These are phyloP conservation scores for Ptychobarbus kaznakovi DNA, from an alignment of 2,797 vertebrate genomes.

Conservation along the genomic window DNA sequence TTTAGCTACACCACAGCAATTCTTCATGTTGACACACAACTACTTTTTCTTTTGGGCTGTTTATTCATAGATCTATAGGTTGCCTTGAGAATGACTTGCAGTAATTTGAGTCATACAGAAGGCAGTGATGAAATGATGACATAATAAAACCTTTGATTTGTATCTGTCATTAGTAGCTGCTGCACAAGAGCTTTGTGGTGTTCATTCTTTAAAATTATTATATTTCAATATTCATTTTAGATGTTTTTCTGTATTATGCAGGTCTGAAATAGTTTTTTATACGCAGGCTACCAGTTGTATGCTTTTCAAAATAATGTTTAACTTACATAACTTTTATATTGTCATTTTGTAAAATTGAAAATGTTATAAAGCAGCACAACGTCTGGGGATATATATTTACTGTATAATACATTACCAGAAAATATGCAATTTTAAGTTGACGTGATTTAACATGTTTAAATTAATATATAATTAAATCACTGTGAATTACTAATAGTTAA, in stretches of 20 bases:
- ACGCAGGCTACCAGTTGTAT: background rate
- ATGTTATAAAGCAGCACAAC: background rate
- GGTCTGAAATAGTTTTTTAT: background rate
- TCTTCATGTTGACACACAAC: constrained; percentile 48
- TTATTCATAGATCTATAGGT: constrained; percentile 41
- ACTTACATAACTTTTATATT: background rate
- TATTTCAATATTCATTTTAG: background rate
- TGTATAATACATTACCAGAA: background rate
- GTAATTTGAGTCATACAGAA: background rate
- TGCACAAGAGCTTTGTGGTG: background rate
- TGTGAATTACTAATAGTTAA: background rate
- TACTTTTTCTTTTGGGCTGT: constrained; percentile 1
- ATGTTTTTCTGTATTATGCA: background rate
- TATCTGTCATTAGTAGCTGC: background rate
- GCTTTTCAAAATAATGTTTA: background rate
- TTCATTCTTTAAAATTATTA: background rate
- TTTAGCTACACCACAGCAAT: constrained; percentile 22
- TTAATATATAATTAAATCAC: background rate
- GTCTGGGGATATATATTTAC: background rate
- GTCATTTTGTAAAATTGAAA: background rate
- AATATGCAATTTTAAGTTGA: background rate
- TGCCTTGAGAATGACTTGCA: constrained; percentile 15
- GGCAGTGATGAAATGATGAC: background rate
- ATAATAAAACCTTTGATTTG: background rate
- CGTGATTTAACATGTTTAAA: background rate